Conservation (phyloP, 2,797 vertebrate genomes). For the Lates japonicus region DNA sequence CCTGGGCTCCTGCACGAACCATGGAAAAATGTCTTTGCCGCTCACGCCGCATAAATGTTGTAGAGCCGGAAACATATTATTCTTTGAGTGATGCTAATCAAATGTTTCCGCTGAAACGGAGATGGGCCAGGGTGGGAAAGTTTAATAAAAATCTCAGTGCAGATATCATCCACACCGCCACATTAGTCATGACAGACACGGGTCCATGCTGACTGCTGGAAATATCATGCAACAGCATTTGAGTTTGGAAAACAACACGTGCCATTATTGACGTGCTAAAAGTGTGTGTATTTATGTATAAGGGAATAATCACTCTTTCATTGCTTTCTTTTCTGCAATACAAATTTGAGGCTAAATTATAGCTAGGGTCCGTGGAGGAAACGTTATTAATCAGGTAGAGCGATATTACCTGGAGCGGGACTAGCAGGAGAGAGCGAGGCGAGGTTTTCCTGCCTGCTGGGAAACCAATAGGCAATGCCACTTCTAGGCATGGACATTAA, state of each 20-base stretch:
- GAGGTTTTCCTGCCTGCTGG: slow-evolving; percentile 70
- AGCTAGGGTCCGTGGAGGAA: slow-evolving; percentile 75
- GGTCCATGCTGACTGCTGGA: slow-evolving; percentile 59
- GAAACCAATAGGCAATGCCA: slow-evolving; percentile 63
- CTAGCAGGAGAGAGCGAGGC: slow-evolving; percentile 49
- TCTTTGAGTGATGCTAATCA: slow-evolving; percentile 65
- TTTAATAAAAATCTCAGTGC: slow-evolving; percentile 71
- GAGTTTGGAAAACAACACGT: slow-evolving; percentile 80
- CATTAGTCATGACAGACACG: slow-evolving; percentile 62
- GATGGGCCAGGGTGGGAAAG: slow-evolving; percentile 66
- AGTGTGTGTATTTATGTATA: slow-evolving; percentile 80
- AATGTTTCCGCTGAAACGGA: slow-evolving; percentile 65
- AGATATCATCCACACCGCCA: slow-evolving; percentile 57
- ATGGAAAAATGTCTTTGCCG: slow-evolving; percentile 63
- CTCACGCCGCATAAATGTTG: slow-evolving; percentile 53
- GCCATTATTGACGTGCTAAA: slow-evolving; percentile 73
- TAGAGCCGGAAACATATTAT: slow-evolving; percentile 66
- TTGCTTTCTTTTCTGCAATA: slow-evolving; percentile 80
- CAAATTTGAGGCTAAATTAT: slow-evolving; percentile 80
- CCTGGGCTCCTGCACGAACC: slow-evolving; percentile 30
- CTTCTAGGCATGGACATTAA: slow-evolving; percentile 45
- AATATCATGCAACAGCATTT: slow-evolving; percentile 63
- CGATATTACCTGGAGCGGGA: slow-evolving; percentile 58
- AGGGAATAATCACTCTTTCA: slow-evolving; percentile 80
- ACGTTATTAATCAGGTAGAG: slow-evolving; percentile 76